These are phyloP conservation scores for Lobophora halterata DNA, from an alignment of 2,888 invertebrate genomes.

Conservation along the genomic window DNA sequence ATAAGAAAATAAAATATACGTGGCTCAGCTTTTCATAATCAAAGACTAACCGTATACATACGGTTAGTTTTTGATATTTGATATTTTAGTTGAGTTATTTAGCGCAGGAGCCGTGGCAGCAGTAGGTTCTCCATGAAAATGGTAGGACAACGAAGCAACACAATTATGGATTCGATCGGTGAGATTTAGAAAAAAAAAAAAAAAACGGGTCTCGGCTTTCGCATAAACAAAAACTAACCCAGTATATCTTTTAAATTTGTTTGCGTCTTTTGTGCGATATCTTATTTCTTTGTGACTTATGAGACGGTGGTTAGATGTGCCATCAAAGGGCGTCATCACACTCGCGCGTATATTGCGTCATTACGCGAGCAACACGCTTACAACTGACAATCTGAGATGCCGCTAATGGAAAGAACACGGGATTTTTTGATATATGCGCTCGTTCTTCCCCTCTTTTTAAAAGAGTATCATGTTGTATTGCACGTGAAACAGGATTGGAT, in stretches of 20 bases:
- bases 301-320: conserved; percentile 52
- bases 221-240: too few species aligned
- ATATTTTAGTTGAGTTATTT: too few species aligned
- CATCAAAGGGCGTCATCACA: conserved; percentile 54
- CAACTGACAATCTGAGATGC: conserved; percentile 71
- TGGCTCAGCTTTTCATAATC: too few species aligned
- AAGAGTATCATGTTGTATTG: conserved; percentile 50
- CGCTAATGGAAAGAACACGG: conserved; percentile 73
- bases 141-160: too few species aligned
- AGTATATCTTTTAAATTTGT: conserved; percentile 20
- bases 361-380: conserved; percentile 61
- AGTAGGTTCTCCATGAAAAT: too few species aligned
- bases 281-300: conserved; percentile 59
- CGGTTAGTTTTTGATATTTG: too few species aligned
- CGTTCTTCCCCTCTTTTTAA: conserved; percentile 58
- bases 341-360: conserved; percentile 46
- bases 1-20: too few species aligned
- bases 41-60: too few species aligned
- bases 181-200: too few species aligned
- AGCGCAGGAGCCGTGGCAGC: too few species aligned
- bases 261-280: conserved; percentile 42
- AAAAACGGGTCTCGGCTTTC: too few species aligned
- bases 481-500: conserved; percentile 60
- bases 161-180: too few species aligned
- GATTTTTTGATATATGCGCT: conserved; percentile 70